A percentile compares a stretch with the other conserved stretches of the same genome.
These are phyloP conservation scores for Papilio demoleus DNA, from an alignment of 2,888 invertebrate genomes.

Conservation along the genomic window DNA sequence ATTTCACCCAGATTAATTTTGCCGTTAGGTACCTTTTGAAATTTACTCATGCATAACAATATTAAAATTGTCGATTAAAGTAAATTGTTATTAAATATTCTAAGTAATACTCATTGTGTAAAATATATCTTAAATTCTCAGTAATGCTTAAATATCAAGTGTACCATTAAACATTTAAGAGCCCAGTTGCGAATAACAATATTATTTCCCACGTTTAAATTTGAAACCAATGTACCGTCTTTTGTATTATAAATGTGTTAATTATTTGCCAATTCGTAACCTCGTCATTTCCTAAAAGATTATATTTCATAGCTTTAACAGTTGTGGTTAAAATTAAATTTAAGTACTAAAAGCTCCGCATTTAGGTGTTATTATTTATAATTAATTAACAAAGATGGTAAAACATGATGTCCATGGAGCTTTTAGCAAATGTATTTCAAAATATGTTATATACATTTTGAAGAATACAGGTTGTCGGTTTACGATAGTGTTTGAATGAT, in stretches of 20 bases:
- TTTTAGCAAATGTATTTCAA: too few relatives aligned
- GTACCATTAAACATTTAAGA: slow-evolving; percentile 6
- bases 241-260: slow-evolving; percentile 21
- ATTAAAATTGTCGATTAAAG: too few relatives aligned
- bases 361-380: too few relatives aligned
- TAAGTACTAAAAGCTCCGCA: too few relatives aligned
- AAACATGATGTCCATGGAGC: too few relatives aligned
- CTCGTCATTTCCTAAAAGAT: slow-evolving; percentile 6
- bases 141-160: slow-evolving; percentile 16
- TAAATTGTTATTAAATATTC: not conserved
- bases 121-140: not conserved
- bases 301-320: not conserved
- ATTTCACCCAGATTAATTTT: too few relatives aligned
- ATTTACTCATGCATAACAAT: too few relatives aligned
- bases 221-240: slow-evolving; percentile 8
- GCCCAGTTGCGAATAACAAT: slow-evolving; percentile 8
- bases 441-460: not conserved
- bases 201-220: slow-evolving; percentile 30
- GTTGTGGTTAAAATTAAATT: not conserved
- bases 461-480: not conserved
- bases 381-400: too few relatives aligned
- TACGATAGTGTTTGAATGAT: not conserved
- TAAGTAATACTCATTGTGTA: not conserved
- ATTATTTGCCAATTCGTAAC: slow-evolving; percentile 23
- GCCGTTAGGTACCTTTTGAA: too few relatives aligned